phyloP scores from a whole-genome alignment of 2,113 vertebrate species.

The Gorsachius goisagi region DNA sequence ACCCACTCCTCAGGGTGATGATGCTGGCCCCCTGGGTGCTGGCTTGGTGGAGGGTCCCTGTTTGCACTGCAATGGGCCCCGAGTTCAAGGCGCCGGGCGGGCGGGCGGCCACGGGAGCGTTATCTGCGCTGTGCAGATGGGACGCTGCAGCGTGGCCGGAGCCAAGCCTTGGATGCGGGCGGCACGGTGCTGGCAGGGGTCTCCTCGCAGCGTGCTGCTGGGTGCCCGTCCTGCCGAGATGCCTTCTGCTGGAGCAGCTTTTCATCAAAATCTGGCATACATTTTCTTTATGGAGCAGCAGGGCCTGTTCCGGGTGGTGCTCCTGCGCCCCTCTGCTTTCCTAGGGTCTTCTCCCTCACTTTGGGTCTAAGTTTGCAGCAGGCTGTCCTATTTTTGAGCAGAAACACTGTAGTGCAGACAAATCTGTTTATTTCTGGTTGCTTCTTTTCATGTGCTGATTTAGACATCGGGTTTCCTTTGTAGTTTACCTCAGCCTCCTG shows the following conservation, averaged over 20 bases:
- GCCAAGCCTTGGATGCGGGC: neutral
- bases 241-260: neutral
- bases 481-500: neutral
- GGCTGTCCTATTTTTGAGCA: neutral
- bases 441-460: neutral
- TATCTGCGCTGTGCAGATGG: neutral
- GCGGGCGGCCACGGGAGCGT: neutral
- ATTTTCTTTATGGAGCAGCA: neutral
- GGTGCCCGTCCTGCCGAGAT: neutral
- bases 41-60: neutral
- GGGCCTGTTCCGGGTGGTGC: neutral
- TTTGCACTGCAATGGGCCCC: rapidly evolving
- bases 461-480: neutral
- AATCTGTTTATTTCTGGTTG: neutral
- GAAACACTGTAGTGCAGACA: neutral
- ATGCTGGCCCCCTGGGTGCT: neutral
- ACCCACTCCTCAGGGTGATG: neutral
- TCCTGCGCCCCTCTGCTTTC: neutral
- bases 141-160: neutral
- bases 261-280: neutral
- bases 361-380: neutral
- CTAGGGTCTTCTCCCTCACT: neutral
- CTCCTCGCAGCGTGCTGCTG: neutral
- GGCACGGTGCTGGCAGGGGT: neutral
- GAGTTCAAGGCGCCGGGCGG: neutral